These are phyloP conservation scores for Drosophila stalkeri DNA, from an alignment of 2,888 invertebrate genomes.

Conservation along the genomic window DNA sequence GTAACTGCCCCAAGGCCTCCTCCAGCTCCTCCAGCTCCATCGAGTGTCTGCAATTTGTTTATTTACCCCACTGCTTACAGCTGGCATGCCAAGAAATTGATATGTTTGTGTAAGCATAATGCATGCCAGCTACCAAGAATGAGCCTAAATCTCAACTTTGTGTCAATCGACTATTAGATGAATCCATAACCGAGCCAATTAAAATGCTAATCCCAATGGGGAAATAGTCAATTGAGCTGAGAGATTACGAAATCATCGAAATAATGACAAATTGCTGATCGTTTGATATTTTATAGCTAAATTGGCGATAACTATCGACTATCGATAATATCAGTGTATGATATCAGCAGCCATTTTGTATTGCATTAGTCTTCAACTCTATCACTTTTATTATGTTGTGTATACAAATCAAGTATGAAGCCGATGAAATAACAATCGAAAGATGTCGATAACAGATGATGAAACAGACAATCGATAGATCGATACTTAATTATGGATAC, in stretches of 20 bases:
- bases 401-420: too few relatives aligned
- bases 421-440: too few relatives aligned
- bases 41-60: conserved; percentile 45
- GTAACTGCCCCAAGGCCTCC: too few relatives aligned
- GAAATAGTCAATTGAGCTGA: neutral
- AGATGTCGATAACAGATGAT: too few relatives aligned
- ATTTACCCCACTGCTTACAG: conserved; percentile 19
- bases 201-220: conserved; percentile 1
- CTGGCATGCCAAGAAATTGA: conserved; percentile 10
- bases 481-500: too few relatives aligned
- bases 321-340: neutral
- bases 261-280: too few relatives aligned
- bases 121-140: neutral
- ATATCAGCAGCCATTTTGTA: too few relatives aligned
- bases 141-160: neutral
- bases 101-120: conserved; percentile 16
- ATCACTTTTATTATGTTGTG: too few relatives aligned
- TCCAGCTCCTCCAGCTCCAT: neutral
- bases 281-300: too few relatives aligned
- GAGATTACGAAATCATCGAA: too few relatives aligned
- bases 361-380: too few relatives aligned
- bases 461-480: too few relatives aligned
- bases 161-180: neutral
- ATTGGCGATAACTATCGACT: neutral
- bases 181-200: neutral